Base-by-base conservation (phyloP, 2,113 vertebrate genomes). In the Acanthisitta chloris region DNA sequence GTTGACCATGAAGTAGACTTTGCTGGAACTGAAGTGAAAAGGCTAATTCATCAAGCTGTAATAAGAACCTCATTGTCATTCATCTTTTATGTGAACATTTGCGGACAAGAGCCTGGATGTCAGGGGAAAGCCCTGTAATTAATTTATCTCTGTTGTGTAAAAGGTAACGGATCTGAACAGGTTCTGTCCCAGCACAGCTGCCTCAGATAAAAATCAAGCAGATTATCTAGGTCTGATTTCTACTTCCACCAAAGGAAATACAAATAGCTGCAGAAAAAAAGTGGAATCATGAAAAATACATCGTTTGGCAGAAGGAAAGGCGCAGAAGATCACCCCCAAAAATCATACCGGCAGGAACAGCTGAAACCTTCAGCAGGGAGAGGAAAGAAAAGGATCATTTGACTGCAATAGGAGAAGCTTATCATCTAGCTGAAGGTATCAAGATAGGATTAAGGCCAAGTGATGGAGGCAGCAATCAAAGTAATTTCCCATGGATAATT, bases 61-160 rank as follows among this genome's bases (percentile, higher is more conserved):
- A 97, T 78, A 88, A 95, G 94, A 92, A 90, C 26, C 94, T 83
- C 91, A 73, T 90, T 93, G 96, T 88, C 95, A 95, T 96, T 97
- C 91, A 86, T 96, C 94, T 96, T 93, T 93, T 31, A 92, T 59
- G 92, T 28, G 92, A 95, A 81, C 88, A 88, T 86, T 95, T 81
- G 82, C 92, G 92, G 94, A 79, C 76, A 86, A 59, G 94, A 92
- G 65, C 12, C 88, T 78, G 86, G 51, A 62, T 80, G 83, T 90
- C 94, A 93, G n/a, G 88, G 92, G 86, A 96, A 93, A 95, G 76
- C 76, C 82, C 76, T 83, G 88, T 90, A 97, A 97, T 96, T 93
- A 96, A 97, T 94, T 90, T 88, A 83, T 95, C 92, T 95, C 54
- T 83, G 82, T 25, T 95, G 67, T 66, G 76, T 90, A 90, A 93